Conservation (phyloP, 2,888 invertebrate species). For the Melieria omissa region DNA sequence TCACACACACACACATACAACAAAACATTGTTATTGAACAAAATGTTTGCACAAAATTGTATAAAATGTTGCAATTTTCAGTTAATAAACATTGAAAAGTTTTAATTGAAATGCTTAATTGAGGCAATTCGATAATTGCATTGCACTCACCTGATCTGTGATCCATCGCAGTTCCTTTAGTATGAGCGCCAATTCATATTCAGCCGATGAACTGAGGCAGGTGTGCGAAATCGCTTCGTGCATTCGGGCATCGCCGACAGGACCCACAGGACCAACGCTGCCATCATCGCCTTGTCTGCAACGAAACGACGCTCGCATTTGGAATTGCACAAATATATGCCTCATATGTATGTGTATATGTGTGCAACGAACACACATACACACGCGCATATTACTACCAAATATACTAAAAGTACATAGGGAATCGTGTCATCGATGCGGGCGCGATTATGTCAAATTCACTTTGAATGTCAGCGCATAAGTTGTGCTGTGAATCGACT, state of each 20-base stretch:
- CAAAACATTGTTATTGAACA: too few relatives aligned
- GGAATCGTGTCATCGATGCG: constrained; percentile 13
- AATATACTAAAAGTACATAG: constrained; percentile 5
- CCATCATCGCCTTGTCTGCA: constrained; percentile 64
- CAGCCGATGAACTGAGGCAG: constrained; percentile 83
- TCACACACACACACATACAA: not conserved
- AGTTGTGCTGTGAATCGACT: too few relatives aligned
- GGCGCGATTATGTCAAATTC: constrained; percentile 2
- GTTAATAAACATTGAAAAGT: too few relatives aligned
- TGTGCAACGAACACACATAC: constrained; percentile 13
- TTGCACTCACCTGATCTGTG: constrained; percentile 78
- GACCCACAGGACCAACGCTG: constrained; percentile 65
- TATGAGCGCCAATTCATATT: constrained; percentile 93
- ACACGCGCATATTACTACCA: constrained; percentile 4
- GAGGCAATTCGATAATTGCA: not conserved
- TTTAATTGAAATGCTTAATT: too few relatives aligned
- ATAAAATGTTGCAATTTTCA: too few relatives aligned
- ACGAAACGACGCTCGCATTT: constrained; percentile 1
- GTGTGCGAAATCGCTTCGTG: constrained; percentile 81
- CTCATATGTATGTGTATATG: not conserved
- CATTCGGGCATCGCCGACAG: constrained; percentile 72
- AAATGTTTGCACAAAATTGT: too few relatives aligned
- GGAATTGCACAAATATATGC: not conserved
- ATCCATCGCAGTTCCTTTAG: constrained; percentile 93
- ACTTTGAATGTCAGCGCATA: not conserved